Conservation (phyloP, 2,888 invertebrate genomes). For the Sinodicranocentrus sp. region DNA sequence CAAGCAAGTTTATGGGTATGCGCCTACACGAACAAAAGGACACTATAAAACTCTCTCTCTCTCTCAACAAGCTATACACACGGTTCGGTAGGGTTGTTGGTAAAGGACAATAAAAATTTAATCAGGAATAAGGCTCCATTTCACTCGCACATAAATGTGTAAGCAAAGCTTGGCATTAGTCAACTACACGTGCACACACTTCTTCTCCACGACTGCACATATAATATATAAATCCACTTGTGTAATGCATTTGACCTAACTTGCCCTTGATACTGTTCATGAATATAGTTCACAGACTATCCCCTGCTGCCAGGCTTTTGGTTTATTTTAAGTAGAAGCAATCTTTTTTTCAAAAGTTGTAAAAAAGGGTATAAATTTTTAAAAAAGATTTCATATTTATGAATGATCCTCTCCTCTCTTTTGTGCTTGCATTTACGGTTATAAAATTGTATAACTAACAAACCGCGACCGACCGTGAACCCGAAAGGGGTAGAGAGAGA, state of each 20-base stretch:
- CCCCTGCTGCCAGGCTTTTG: background rate
- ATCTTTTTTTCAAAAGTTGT: slow-evolving; percentile 51
- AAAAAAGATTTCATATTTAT: slow-evolving; percentile 30
- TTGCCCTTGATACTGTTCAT: background rate
- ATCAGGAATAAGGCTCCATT: slow-evolving; percentile 40
- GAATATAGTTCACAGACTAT: background rate
- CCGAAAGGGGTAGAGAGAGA: background rate
- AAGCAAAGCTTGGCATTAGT: too few species aligned
- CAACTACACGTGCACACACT: too few species aligned
- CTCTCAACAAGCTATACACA: background rate
- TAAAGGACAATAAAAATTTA: slow-evolving; percentile 49
- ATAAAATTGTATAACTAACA: too few species aligned
- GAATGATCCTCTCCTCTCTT: slow-evolving; percentile 31
- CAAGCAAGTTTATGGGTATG: background rate
- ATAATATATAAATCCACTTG: too few species aligned
- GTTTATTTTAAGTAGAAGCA: slow-evolving; percentile 7
- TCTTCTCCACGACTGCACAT: too few species aligned
- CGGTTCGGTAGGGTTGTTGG: slow-evolving; percentile 15
- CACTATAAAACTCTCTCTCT: too few species aligned
- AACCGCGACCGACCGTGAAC: slow-evolving; percentile 10
- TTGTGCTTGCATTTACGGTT: too few species aligned
- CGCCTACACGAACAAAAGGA: background rate
- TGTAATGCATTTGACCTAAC: background rate
- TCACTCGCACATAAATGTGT: background rate
- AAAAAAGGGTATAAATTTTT: slow-evolving; percentile 45